These are phyloP conservation scores for Zelostemma sp. DNA, from an alignment of 1,140 invertebrate species.

Conservation along the genomic window DNA sequence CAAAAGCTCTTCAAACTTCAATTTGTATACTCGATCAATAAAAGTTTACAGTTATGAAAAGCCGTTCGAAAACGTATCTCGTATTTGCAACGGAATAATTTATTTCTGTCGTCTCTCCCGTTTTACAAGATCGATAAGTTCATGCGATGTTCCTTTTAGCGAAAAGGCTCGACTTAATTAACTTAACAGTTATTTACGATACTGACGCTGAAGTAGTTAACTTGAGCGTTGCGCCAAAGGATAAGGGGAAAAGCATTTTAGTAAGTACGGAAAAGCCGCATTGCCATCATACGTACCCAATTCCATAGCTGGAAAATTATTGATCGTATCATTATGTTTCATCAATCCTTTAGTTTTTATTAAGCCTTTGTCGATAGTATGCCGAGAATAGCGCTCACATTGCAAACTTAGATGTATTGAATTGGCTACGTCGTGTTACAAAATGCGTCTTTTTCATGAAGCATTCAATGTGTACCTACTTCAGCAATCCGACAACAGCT, in stretches of 20 bases:
- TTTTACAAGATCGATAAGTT: constrained; percentile 41
- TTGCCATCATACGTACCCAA: constrained; percentile 15
- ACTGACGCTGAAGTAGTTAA: constrained; percentile 36
- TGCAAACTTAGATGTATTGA: no score
- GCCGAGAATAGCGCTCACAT: no score
- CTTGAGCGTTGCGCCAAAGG: constrained; percentile 33
- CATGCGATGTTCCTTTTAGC: constrained; percentile 40
- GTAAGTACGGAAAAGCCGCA: constrained; percentile 13
- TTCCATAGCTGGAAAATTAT: not conserved
- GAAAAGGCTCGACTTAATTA: constrained; percentile 49
- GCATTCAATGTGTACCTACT: no score
- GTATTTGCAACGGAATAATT: constrained; percentile 19
- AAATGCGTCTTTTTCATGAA: no score
- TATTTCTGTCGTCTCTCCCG: constrained; percentile 40
- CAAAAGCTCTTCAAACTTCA: not conserved
- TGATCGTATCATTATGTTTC: not conserved
- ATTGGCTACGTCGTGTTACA: no score
- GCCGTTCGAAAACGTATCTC: not conserved
- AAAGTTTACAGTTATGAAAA: not conserved
- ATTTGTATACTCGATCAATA: not conserved
- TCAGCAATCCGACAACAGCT: no score
- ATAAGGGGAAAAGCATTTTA: constrained; percentile 24
- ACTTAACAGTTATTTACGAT: constrained; percentile 55
- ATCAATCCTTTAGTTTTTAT: no score
- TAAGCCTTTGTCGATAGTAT: not conserved